These are phyloP conservation scores for Ciconia stormi DNA, from an alignment of 2,113 vertebrate genomes.

Conservation along the genomic window DNA sequence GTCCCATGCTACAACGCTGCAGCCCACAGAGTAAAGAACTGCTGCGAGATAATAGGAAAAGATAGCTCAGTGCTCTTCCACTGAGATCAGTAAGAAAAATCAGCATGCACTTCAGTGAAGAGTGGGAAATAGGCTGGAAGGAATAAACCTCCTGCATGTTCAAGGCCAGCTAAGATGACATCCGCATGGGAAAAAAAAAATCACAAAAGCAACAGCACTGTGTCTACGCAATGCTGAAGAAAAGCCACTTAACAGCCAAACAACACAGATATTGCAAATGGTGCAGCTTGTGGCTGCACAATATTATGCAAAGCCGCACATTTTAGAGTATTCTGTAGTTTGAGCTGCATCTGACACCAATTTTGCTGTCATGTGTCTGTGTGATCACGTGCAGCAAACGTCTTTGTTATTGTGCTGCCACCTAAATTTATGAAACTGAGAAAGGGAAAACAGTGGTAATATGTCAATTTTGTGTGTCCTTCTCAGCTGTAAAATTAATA, in stretches of 20 bases:
- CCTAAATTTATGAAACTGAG: background rate
- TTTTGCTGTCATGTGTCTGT: background rate
- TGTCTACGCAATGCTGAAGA: background rate
- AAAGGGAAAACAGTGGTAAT: background rate
- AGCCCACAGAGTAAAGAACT: background rate
- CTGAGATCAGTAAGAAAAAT: background rate
- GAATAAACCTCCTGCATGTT: background rate
- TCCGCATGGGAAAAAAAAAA: background rate
- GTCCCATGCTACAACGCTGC: background rate
- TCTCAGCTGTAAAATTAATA: background rate
- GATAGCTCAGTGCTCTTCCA: background rate
- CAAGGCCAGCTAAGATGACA: background rate
- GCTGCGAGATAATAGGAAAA: background rate
- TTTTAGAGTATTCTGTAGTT: background rate
- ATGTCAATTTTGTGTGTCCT: background rate
- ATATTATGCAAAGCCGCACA: background rate
- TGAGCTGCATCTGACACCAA: background rate
- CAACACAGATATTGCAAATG: background rate
- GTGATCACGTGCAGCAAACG: background rate
- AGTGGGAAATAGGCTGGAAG: background rate
- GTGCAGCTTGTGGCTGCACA: background rate
- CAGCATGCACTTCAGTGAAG: background rate
- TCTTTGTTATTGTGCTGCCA: background rate
- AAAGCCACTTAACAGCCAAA: background rate
- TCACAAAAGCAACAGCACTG: background rate